These are phyloP conservation scores for Glareola pratincola DNA, from an alignment of 2,113 vertebrate genomes.

Conservation along the genomic window DNA sequence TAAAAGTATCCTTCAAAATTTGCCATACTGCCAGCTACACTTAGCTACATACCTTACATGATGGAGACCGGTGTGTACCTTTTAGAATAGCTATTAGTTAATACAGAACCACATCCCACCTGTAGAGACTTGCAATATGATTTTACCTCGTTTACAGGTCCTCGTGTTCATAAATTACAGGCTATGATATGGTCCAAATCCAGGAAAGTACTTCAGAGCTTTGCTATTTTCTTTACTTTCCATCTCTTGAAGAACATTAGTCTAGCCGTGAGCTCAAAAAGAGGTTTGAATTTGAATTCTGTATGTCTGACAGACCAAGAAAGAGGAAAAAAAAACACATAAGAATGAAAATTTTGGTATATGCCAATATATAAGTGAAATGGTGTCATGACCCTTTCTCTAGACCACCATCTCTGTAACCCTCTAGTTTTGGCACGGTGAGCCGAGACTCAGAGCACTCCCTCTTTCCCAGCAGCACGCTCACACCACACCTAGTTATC, in stretches of 20 bases:
- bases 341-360: constrained; percentile 3
- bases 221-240: neutral
- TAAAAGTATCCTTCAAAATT: neutral
- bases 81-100: constrained; percentile 21
- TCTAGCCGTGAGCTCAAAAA: neutral
- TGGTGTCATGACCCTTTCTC: neutral
- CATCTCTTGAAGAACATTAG: neutral
- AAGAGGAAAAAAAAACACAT: neutral
- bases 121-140: neutral
- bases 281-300: constrained; percentile 7
- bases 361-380: neutral
- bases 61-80: neutral
- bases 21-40: neutral
- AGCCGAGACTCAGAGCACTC: neutral
- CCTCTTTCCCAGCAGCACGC: neutral
- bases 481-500: neutral
- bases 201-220: neutral
- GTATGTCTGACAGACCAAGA: neutral
- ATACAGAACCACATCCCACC: neutral
- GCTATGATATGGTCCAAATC: neutral
- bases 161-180: neutral
- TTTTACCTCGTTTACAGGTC: neutral
- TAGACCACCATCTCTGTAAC: neutral
- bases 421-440: neutral
- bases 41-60: neutral